phyloP scores from a whole-genome alignment of 1,140 invertebrate genomes.

The Ericerus pela region DNA sequence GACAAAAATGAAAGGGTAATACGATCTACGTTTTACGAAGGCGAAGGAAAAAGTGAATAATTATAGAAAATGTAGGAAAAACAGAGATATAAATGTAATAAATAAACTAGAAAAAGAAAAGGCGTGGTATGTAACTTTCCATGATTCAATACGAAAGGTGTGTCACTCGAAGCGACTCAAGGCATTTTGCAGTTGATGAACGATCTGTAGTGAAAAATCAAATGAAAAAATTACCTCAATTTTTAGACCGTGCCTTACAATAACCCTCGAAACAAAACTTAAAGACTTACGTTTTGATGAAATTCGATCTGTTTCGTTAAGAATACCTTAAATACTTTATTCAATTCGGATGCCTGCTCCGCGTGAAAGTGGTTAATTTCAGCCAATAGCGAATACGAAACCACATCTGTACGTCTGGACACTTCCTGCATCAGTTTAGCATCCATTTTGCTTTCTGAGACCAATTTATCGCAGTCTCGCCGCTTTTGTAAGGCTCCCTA shows the following conservation, averaged over 20 bases:
- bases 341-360: constrained; percentile 74
- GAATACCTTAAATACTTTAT: constrained; percentile 69
- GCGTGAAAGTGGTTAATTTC: constrained; percentile 86
- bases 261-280: not conserved
- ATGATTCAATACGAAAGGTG: too few relatives aligned
- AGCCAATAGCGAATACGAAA: constrained; percentile 80
- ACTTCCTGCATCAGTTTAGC: constrained; percentile 62
- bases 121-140: too few relatives aligned
- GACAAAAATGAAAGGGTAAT: too few relatives aligned
- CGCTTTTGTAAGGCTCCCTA: constrained; percentile 72
- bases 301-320: constrained; percentile 78
- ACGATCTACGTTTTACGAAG: too few relatives aligned
- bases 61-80: too few relatives aligned
- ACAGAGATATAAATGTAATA: too few relatives aligned
- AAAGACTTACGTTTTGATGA: constrained; percentile 49
- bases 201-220: constrained; percentile 4
- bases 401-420: constrained; percentile 65
- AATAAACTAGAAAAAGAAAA: too few relatives aligned
- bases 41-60: too few relatives aligned
- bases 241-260: not conserved
- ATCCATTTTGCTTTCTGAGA: constrained; percentile 68
- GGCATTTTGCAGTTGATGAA: constrained; percentile 14
- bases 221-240: not conserved
- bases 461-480: constrained; percentile 69
- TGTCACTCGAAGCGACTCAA: constrained; percentile 7